A percentile compares a stretch with the other conserved stretches of the same genome.
These are phyloP conservation scores for Tetanocera ferruginea DNA, from an alignment of 2,888 invertebrate genomes.

Conservation along the genomic window DNA sequence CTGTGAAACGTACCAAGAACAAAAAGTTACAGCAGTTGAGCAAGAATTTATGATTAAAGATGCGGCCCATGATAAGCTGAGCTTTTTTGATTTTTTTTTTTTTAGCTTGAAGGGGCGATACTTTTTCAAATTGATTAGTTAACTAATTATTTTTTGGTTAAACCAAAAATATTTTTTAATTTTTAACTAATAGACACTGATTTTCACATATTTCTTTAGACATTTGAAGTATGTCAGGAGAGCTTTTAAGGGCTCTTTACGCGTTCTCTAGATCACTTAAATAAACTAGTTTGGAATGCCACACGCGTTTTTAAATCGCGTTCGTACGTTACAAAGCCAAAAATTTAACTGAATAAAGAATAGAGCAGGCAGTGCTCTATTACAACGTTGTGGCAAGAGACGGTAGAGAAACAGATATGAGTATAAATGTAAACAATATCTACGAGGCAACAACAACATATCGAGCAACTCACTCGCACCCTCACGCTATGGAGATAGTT, in stretches of 20 bases:
- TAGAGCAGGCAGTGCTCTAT: neutral
- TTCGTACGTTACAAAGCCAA: slow-evolving; percentile 27
- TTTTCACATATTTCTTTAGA: neutral
- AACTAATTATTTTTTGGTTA: no score
- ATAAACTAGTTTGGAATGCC: neutral
- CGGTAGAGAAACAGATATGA: neutral
- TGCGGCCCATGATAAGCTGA: slow-evolving; percentile 57
- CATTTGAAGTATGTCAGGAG: no score
- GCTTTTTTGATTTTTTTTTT: no score
- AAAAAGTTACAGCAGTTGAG: slow-evolving; percentile 78
- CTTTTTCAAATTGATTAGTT: neutral
- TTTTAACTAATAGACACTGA: neutral
- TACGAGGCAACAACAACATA: neutral
- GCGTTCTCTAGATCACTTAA: neutral
- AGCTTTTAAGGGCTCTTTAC: neutral
- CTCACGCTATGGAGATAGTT: neutral
- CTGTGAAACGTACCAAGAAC: slow-evolving; percentile 69
- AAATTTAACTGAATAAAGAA: slow-evolving; percentile 7
- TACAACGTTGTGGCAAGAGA: slow-evolving; percentile 18
- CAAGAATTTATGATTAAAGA: slow-evolving; percentile 75
- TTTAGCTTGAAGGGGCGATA: neutral
- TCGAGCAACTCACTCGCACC: neutral
- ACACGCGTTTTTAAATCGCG: slow-evolving; percentile 1
- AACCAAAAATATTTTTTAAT: neutral
- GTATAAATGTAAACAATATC: neutral